Conservation (phyloP, 2,113 vertebrate species). For the Ageneiosus marmoratus region DNA sequence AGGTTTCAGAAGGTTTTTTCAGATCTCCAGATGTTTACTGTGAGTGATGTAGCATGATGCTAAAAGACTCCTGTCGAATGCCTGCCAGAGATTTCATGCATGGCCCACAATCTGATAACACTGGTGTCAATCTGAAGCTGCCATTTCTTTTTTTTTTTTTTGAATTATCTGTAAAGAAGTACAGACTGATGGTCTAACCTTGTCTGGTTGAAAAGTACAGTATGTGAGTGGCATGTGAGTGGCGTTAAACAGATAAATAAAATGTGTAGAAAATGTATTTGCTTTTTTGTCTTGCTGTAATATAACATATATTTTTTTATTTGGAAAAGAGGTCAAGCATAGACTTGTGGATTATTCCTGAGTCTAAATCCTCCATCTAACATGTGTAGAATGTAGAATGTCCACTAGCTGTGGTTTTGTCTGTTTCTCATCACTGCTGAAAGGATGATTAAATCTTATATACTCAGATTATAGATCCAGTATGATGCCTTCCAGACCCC, state of each 20-base stretch:
- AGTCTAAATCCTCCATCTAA: not conserved
- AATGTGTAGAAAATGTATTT: not conserved
- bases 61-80: not conserved
- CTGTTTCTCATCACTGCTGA: not conserved
- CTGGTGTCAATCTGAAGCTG: constrained; percentile 7
- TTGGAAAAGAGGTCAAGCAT: not conserved
- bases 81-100: not conserved
- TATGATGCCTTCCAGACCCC: too few relatives aligned
- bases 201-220: not conserved
- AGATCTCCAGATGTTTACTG: constrained; percentile 3
- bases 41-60: constrained; percentile 19
- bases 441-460: not conserved
- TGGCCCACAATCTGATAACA: constrained; percentile 19
- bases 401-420: not conserved
- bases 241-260: not conserved
- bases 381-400: not conserved
- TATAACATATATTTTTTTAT: not conserved
- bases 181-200: not conserved
- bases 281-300: not conserved
- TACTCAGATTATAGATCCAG: too few relatives aligned
- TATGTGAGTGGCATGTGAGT: not conserved
- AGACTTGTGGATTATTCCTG: not conserved
- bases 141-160: constrained; percentile 15
- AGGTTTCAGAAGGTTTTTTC: not conserved
- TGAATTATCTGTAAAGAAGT: not conserved